Evolutionary conservation across 2,797 vertebrate species (phyloP), one percentile per base, ranked within the genome.

Genomic region (Microhierax caerulescens): DNA sequence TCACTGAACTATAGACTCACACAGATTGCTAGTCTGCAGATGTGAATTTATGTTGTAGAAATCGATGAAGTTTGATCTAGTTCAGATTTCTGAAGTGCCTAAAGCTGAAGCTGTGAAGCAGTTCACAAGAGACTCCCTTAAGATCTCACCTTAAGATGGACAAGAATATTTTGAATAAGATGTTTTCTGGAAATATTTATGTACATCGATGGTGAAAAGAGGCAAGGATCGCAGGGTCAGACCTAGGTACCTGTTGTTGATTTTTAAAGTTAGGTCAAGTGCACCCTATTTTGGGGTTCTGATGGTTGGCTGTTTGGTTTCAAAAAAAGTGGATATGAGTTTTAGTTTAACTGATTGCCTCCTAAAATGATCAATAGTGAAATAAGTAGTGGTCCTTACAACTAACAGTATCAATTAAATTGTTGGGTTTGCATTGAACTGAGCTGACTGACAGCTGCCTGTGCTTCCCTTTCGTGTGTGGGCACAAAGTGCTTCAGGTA

Each of bases 381-480:
- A 85, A 23, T 27, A 60, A 54, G 15, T 73, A 54, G 51, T 47
- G 63, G 36, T 60, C 47, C 25, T 92, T 37, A 39, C 41, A 72
- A 28, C 15, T 27, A 57, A 7, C 3, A 56, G 13, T 11, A 6
- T 39, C 17, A n/a, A 16, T 59, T 72, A 39, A 67, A 28, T 43
- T 72, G 21, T 25, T 4, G 2, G 16, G 1, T 89, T 85, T 79
- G 43, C 10, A 3, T 9, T 56, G 41, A 75, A 1, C 21, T 69
- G 50, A 79, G 65, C n/a, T 92, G 56, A 64, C 25, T 34, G 51
- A 43, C 45, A 34, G 57, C 41, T 64, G 27, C 75, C 43, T 0
- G 0, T 43, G 27, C 41, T 43, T 45, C 73, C 19, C 6, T 74
- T 83, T 13, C 15, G 36, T 24, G 45, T 0, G 0, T 30, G 65